A percentile compares a stretch with the other conserved stretches of the same genome.
phyloP scores from a whole-genome alignment of 2,113 vertebrate genomes.

The Pardalotus punctatus region DNA sequence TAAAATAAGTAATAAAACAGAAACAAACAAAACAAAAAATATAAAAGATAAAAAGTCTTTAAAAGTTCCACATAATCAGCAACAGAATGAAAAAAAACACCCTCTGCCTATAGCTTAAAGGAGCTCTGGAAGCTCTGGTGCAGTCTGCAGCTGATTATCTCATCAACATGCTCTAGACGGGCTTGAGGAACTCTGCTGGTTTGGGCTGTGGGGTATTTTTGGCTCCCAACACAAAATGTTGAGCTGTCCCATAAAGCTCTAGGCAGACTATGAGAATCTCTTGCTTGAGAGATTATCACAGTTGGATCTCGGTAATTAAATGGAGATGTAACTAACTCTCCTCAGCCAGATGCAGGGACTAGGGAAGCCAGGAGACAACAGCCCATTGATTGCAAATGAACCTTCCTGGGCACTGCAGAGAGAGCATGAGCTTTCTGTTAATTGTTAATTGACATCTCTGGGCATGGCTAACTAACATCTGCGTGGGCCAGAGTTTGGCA shows the following conservation, averaged over 20 bases:
- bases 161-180: not conserved
- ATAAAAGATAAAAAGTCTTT: not conserved
- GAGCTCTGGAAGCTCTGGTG: not conserved
- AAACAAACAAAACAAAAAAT: not conserved
- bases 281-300: not conserved
- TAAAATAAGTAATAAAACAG: conserved; percentile 22
- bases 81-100: not conserved
- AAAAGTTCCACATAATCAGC: not conserved
- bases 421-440: not conserved
- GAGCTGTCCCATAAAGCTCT: not conserved
- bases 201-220: not conserved
- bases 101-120: not conserved
- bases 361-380: not conserved
- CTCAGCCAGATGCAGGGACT: not conserved
- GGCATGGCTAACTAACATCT: not conserved
- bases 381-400: not conserved
- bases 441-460: not conserved
- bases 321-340: not conserved
- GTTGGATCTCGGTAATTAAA: conserved; percentile 16
- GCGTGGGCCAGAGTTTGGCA: not conserved
- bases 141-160: not conserved
- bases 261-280: not conserved
- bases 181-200: not conserved
- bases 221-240: not conserved
- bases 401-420: not conserved